These are phyloP conservation scores for Solea solea DNA, from an alignment of 2,113 vertebrate genomes.

Conservation along the genomic window DNA sequence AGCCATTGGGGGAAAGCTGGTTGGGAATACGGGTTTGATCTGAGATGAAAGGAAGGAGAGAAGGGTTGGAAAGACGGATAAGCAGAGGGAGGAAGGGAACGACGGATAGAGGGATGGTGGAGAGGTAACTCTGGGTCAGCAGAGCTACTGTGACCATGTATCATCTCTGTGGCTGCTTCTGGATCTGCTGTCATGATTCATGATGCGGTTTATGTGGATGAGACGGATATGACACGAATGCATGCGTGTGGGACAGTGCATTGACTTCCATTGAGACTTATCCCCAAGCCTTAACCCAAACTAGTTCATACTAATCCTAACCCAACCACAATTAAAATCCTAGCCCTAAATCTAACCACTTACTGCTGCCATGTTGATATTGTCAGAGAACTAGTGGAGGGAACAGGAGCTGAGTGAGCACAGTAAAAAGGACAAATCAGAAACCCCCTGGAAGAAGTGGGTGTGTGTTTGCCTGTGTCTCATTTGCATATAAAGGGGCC, in stretches of 20 bases:
- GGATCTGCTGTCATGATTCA: conserved; percentile 20
- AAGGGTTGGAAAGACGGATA: conserved; percentile 55
- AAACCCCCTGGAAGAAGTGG: too few relatives aligned
- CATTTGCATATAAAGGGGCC: too few relatives aligned
- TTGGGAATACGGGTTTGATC: conserved; percentile 72
- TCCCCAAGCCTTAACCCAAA: too few relatives aligned
- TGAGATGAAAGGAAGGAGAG: conserved; percentile 74
- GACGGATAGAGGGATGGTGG: conserved; percentile 39
- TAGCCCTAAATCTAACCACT: too few relatives aligned
- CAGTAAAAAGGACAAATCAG: too few relatives aligned
- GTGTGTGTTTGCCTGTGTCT: too few relatives aligned
- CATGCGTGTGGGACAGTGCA: neutral
- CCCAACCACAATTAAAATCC: too few relatives aligned
- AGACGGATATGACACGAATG: conserved; percentile 8
- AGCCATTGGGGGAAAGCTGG: conserved; percentile 65
- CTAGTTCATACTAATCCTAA: too few relatives aligned
- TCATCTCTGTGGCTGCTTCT: conserved; percentile 30
- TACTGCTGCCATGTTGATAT: too few relatives aligned
- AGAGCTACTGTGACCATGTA: conserved; percentile 32
- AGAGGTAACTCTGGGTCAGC: conserved; percentile 55
- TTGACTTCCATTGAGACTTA: too few relatives aligned
- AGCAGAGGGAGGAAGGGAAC: conserved; percentile 57
- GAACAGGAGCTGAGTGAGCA: too few relatives aligned
- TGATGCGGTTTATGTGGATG: conserved; percentile 29
- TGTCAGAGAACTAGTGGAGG: too few relatives aligned